Percentiles rank a stretch among this genome's conserved stretches.
Evolutionary conservation across 2,888 invertebrate genomes (phyloP).

Genomic region (Alitta virens): DNA sequence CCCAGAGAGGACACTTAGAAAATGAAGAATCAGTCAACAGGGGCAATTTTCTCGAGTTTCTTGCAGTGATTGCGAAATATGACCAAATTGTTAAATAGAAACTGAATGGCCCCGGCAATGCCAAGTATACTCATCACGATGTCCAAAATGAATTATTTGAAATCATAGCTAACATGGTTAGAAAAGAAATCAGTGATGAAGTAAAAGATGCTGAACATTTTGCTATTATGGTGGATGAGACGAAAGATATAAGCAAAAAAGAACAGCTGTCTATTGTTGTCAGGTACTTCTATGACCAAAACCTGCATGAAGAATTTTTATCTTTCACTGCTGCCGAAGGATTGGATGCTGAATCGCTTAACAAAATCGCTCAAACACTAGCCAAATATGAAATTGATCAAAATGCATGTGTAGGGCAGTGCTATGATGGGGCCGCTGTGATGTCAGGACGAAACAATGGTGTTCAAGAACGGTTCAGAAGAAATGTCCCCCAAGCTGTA

Average conservation of each 20-base stretch:
- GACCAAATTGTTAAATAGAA: not conserved
- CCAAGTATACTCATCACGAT: not conserved
- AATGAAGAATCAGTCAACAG: not conserved
- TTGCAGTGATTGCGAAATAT: not conserved
- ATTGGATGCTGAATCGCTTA: not conserved
- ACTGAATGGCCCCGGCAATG: not conserved
- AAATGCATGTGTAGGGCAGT: not conserved
- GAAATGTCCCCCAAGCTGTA: not conserved
- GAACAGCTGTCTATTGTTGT: not conserved
- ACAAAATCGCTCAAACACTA: not conserved
- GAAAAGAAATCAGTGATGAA: not conserved
- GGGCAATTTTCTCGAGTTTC: not conserved
- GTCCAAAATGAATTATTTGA: not conserved
- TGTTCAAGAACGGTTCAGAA: not conserved
- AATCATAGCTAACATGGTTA: not conserved
- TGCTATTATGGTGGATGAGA: not conserved
- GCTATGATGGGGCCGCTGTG: not conserved
- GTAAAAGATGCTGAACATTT: not conserved
- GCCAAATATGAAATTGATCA: too few species aligned
- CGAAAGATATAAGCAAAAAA: not conserved
- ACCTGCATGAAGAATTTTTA: not conserved
- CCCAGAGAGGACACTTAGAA: not conserved
- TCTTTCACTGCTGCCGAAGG: not conserved
- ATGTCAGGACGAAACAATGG: not conserved
- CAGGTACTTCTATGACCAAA: not conserved